Evolutionary conservation across 2,888 invertebrate species (phyloP).

Genomic region (Antitype chi): DNA sequence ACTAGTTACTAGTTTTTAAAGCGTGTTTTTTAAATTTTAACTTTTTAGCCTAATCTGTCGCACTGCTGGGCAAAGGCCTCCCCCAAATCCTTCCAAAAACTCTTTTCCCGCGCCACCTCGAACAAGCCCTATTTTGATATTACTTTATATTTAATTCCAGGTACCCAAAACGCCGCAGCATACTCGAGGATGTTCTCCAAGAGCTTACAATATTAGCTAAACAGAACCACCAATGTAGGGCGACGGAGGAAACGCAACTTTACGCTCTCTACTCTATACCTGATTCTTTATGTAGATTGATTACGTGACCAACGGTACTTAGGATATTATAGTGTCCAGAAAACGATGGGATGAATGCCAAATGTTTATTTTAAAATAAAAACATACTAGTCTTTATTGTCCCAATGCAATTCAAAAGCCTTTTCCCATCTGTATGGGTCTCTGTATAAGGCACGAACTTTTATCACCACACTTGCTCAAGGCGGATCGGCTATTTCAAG

Average conservation of each 20-base stretch:
- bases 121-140: no score
- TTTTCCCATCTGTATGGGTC: no score
- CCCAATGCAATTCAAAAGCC: no score
- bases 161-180: constrained; percentile 78
- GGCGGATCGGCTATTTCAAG: no score
- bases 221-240: constrained; percentile 76
- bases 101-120: no score
- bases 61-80: no score
- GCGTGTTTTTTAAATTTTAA: no score
- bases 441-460: no score
- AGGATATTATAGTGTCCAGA: not conserved
- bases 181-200: constrained; percentile 80
- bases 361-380: not conserved
- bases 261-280: constrained; percentile 85
- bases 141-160: constrained; percentile 65
- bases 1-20: no score
- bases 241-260: constrained; percentile 80
- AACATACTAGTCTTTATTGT: no score
- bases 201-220: constrained; percentile 78
- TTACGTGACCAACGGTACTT: constrained; percentile 66
- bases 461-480: not conserved
- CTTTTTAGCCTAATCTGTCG: no score
- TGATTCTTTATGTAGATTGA: constrained; percentile 79
- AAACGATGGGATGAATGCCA: not conserved
- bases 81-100: no score